Percentiles rank a stretch among this genome's conserved stretches.
Conservation (phyloP, 2,113 vertebrate species). For the Perccottus glenii region DNA sequence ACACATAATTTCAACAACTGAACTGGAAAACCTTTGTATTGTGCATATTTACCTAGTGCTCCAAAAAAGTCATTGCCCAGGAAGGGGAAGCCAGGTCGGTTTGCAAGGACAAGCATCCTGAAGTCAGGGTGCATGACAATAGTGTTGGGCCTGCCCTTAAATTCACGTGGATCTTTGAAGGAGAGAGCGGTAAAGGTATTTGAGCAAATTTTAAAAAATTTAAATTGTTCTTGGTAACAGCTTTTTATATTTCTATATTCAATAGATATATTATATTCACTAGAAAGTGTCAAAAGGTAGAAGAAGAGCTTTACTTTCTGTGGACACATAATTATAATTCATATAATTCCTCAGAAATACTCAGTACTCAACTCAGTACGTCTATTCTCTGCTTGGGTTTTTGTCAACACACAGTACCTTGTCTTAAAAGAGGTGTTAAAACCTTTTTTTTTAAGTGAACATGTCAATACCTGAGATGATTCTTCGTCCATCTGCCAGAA, state of each 20-base stretch:
- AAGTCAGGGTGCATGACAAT: constrained; percentile 95
- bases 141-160: constrained; percentile 79
- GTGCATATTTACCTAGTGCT: constrained; percentile 83
- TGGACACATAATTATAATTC: too few species aligned
- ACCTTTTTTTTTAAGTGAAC: background rate
- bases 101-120: constrained; percentile 95
- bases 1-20: background rate
- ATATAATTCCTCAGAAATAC: too few species aligned
- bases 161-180: constrained; percentile 79
- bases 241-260: too few species aligned
- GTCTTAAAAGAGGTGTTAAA: constrained; percentile 10
- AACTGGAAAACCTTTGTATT: too few species aligned
- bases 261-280: too few species aligned
- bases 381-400: too few species aligned
- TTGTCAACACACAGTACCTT: constrained; percentile 24
- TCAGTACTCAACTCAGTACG: background rate
- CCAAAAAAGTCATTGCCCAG: constrained; percentile 98
- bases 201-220: too few species aligned
- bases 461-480: constrained; percentile 85
- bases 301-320: too few species aligned
- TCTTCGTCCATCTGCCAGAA: constrained; percentile 92
- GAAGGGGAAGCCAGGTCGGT: constrained; percentile 97
- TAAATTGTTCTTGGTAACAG: too few species aligned
- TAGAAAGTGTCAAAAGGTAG: too few species aligned
- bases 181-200: constrained; percentile 2